Evolutionary conservation across 2,113 vertebrate genomes (phyloP).

Genomic region (Cromileptes altivelis): DNA sequence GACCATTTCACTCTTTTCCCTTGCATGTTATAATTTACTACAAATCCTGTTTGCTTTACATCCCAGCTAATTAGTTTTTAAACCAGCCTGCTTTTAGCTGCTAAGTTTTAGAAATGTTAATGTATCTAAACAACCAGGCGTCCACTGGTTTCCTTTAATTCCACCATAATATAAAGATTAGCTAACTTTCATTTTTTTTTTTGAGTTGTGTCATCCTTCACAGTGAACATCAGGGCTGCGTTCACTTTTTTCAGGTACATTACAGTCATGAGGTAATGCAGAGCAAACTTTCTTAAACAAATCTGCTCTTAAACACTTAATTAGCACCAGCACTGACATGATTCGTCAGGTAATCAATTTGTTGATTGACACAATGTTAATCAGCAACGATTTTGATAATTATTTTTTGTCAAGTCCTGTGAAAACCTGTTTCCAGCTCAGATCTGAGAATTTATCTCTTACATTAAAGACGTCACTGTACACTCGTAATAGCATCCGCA

Average conservation of each 20-base stretch:
- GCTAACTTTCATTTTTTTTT: background rate
- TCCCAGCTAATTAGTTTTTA: background rate
- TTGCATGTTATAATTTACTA: background rate
- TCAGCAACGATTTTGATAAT: background rate
- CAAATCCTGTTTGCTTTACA: background rate
- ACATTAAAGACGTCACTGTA: too few species aligned
- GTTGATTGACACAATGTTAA: background rate
- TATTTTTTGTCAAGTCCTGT: background rate
- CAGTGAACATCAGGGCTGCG: background rate
- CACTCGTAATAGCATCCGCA: too few species aligned
- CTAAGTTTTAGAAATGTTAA: background rate
- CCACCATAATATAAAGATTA: background rate
- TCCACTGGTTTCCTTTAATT: background rate
- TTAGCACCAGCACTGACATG: background rate
- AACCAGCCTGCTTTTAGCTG: constrained; percentile 4
- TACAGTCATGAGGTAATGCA: background rate
- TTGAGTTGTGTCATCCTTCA: constrained; percentile 4
- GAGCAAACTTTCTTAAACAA: background rate
- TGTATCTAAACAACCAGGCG: background rate
- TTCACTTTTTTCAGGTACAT: background rate
- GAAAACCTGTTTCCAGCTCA: background rate
- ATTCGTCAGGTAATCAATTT: background rate
- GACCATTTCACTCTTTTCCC: background rate
- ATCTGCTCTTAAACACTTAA: background rate
- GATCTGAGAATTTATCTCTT: background rate